Conservation (phyloP, 1,140 invertebrate species). For the Branchinecta lynchi region DNA sequence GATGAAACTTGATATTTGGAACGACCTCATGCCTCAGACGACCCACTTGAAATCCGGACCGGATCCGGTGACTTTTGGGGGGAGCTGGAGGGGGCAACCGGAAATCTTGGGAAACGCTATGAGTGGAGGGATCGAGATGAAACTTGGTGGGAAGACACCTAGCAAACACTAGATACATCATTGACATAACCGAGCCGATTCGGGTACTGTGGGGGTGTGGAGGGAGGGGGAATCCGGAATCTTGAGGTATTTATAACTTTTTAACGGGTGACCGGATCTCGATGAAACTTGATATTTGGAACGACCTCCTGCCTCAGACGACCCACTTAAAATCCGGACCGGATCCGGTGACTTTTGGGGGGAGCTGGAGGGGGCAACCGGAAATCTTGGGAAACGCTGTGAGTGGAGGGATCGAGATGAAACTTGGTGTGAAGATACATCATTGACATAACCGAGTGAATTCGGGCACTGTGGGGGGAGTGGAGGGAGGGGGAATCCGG, state of each 20-base stretch:
- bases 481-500: no score
- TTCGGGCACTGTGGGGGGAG: no score
- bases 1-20: conserved; percentile 10
- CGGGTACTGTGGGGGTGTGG: no score
- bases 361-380: neutral
- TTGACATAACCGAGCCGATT: no score
- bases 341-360: neutral
- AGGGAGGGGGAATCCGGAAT: no score
- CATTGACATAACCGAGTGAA: no score
- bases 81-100: neutral
- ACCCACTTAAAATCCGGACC: no score
- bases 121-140: conserved; percentile 4
- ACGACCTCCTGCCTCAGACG: no score
- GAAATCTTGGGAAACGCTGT: neutral
- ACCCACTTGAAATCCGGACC: neutral
- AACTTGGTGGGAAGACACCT: neutral
- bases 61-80: neutral
- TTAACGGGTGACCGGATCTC: no score
- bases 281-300: no score
- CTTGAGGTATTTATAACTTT: no score
- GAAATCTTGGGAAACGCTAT: neutral
- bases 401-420: neutral
- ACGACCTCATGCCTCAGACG: neutral
- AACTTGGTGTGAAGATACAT: no score
- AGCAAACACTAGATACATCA: neutral